These are phyloP conservation scores for Penaeus monodon DNA, from an alignment of 2,888 invertebrate genomes.

Conservation along the genomic window DNA sequence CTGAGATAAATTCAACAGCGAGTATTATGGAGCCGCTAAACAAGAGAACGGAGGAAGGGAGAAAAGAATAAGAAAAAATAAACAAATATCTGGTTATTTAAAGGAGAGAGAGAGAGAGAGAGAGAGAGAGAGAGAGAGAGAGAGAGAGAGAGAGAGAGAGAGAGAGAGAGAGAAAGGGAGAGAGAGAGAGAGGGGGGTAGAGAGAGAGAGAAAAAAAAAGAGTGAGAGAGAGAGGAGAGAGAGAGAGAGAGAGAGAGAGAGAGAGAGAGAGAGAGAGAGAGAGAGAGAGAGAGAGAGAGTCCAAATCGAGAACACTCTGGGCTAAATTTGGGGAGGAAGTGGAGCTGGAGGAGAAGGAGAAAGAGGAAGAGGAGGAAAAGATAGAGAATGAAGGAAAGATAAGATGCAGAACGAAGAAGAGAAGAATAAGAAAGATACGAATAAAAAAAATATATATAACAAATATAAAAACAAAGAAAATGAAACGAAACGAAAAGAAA, in stretches of 20 bases:
- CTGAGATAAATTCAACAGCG: too few relatives aligned
- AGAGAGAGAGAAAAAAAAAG: background rate
- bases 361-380: background rate
- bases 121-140: too few relatives aligned
- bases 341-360: background rate
- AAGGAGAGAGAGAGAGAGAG: too few relatives aligned
- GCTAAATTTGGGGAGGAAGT: background rate
- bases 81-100: too few relatives aligned
- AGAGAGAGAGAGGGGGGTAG: too few relatives aligned
- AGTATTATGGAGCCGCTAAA: too few relatives aligned
- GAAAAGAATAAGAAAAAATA: too few relatives aligned
- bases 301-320: too few relatives aligned
- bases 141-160: background rate
- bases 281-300: background rate
- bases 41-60: too few relatives aligned
- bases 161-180: background rate
- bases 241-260: slow-evolving; percentile 2
- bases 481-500: background rate
- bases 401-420: background rate
- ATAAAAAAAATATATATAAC: too few relatives aligned
- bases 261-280: background rate
- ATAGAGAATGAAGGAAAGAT: background rate
- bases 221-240: background rate
- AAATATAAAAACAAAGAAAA: too few relatives aligned
- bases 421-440: too few relatives aligned